Evolutionary conservation across 2,797 vertebrate species (phyloP).

Genomic region (Cirrhinus mrigala): DNA sequence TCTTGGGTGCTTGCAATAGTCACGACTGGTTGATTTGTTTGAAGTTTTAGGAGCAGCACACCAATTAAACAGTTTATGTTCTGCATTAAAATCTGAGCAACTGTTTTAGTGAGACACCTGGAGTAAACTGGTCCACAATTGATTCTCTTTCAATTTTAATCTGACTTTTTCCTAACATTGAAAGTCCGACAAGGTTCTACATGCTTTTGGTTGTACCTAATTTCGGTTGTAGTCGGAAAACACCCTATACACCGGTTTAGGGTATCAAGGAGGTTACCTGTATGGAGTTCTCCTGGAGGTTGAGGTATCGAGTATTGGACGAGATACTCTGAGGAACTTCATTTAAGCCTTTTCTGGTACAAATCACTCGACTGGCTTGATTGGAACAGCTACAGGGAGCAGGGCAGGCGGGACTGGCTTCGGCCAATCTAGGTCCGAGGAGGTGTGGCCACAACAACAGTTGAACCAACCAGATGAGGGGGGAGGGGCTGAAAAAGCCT

Average conservation of each 20-base stretch:
- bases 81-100: background rate
- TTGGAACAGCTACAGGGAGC: conserved; percentile 92
- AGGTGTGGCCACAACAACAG: conserved; percentile 87
- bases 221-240: background rate
- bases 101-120: background rate
- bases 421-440: conserved; percentile 84
- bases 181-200: background rate
- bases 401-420: conserved; percentile 86
- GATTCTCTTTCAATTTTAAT: background rate
- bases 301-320: conserved; percentile 97
- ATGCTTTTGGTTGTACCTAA: background rate
- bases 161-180: background rate
- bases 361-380: conserved; percentile 95
- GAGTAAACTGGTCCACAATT: background rate
- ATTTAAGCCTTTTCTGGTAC: conserved; percentile 88
- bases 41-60: background rate
- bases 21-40: background rate
- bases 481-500: conserved; percentile 82
- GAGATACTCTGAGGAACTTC: conserved; percentile 93
- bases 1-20: background rate
- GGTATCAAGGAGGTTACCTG: conserved; percentile 77
- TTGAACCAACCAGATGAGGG: conserved; percentile 85
- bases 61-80: background rate
- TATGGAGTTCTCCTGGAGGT: conserved; percentile 96
- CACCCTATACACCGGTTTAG: background rate